Base-by-base conservation (phyloP, 2,888 invertebrate genomes). In the Heliothis peltigera region DNA sequence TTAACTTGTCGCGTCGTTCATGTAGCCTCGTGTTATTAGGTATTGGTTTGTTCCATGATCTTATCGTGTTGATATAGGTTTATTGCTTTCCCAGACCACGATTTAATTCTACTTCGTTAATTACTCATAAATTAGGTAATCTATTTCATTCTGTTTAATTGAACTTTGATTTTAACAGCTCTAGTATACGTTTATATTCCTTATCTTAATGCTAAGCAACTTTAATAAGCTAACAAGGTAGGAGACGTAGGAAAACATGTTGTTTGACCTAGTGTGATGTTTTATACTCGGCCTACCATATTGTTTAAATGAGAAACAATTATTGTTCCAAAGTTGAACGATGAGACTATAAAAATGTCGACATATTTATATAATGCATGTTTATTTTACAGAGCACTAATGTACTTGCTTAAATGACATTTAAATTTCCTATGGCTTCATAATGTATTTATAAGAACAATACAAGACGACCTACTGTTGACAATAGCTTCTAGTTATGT, bases 1-100 rank as follows among this genome's bases (percentile, higher is more conserved):
- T 35, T 15, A 49, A 54, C 39, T 51, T 71, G 64, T 68, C 28
- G 35, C 35, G 46, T 22, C 42, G 55, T 55, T 48, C 1, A n/a
- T 49, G 12, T 51, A 6, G 25, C 47, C 28, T 44, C 43, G 28
- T 54, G 4, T 18, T 32, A 17, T 51, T 67, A 17, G 25, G 8
- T 17, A 47, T 46, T 15, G 15, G 35, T 43, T 44, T 42, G 21
- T 46, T 46, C 17, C 21, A 48, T 47, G 51, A 52, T 67, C 22
- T 39, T 74, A 74, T 67, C 51, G 25, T 56, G 39, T 53, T 44
- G 51, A 61, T 68, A 52, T 68, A 53, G 61, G 51, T 55, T 67
- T 67, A 74, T 61, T 68, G 48, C 19, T 68, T 60, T 52, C 55
- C 28, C 47, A 32, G 17, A 53, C 19, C 42, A 8, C 10, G 47